Percentiles rank a stretch among this genome's conserved stretches.
phyloP scores from a whole-genome alignment of 2,888 invertebrate species.

The Melieria crassipennis region DNA sequence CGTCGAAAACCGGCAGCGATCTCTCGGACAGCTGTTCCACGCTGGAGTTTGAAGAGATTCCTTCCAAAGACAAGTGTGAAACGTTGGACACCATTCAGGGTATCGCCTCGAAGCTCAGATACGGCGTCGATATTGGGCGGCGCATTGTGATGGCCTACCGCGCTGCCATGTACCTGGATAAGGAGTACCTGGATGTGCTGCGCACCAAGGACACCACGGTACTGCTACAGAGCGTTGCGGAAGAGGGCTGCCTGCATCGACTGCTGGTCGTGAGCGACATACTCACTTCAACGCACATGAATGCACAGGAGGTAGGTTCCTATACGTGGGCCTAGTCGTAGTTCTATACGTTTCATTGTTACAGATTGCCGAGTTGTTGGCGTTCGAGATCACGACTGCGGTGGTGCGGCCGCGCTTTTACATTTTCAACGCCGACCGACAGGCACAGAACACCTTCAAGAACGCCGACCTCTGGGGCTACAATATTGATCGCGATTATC shows the following conservation, averaged over 20 bases:
- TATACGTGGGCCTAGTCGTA: not conserved
- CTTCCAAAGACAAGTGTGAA: slow-evolving; percentile 62
- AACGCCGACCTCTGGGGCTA: slow-evolving; percentile 67
- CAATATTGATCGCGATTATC: slow-evolving; percentile 67
- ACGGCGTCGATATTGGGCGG: slow-evolving; percentile 68
- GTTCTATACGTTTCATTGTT: not conserved
- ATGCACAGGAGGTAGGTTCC: slow-evolving; percentile 64
- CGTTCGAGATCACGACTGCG: slow-evolving; percentile 69
- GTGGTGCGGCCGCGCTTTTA: slow-evolving; percentile 66
- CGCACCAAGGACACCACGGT: slow-evolving; percentile 67
- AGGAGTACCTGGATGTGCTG: slow-evolving; percentile 69
- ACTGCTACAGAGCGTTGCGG: slow-evolving; percentile 69
- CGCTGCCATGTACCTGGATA: slow-evolving; percentile 69
- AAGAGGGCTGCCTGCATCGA: slow-evolving; percentile 69
- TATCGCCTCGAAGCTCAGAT: slow-evolving; percentile 68
- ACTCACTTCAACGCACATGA: slow-evolving; percentile 69
- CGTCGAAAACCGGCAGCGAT: slow-evolving; percentile 46
- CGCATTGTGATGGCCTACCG: slow-evolving; percentile 70
- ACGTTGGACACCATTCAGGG: slow-evolving; percentile 66
- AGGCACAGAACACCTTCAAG: slow-evolving; percentile 51
- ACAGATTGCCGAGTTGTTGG: slow-evolving; percentile 69
- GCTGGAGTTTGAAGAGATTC: slow-evolving; percentile 63
- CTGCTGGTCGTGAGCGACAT: slow-evolving; percentile 72
- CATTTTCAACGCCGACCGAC: slow-evolving; percentile 59
- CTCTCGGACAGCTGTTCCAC: slow-evolving; percentile 58